Base-by-base conservation (phyloP, 2,888 invertebrate species). In the Ernsta delagoae region DNA sequence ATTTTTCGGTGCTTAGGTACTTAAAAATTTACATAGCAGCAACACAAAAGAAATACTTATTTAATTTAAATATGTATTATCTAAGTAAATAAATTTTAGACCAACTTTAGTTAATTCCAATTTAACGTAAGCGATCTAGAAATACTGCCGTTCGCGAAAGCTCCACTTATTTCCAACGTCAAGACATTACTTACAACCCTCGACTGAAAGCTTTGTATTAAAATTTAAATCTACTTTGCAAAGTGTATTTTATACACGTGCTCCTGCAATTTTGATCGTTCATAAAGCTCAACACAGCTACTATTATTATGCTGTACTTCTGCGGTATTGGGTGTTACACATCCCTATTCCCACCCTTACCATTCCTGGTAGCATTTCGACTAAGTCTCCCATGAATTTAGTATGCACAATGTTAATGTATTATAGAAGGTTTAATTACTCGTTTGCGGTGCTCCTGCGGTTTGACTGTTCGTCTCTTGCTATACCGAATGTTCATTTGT, bases 221-320 rank as follows among this genome's bases (percentile, higher is more conserved):
- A 93, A 93, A 92, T 93, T 93, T 93, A 93, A 93, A 93, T 92
- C 92, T 93, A 93, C 93, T 93, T 93, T 92, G 87, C 90, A 89
- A 92, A 93, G 92, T 92, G 91, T 92, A 89, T 92, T 93, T 92
- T 92, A 92, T 93, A 92, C 91, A 90, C 90, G 91, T 90, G 91
- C 89, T 89, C 88, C 85, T 90, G 88, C 92, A 90, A 93, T 92
- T 93, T 90, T 91, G 92, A 92, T 92, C 90, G 90, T 92, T 89
- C 92, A 90, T 92, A 92, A 93, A 91, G 88, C 90, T 87, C 81
- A 83, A 82, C 92, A 92, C 87, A 87, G 90, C 88, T 87, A 80
- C 85, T 89, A 92, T 91, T 90, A 92, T 92, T 90, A 90, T 88
- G 79, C 82, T 85, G 85, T 83, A 89, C 90, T 89, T 89, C 85